Percentiles rank a stretch among this genome's conserved stretches.
These are phyloP conservation scores for Coregonus sp. DNA, from an alignment of 2,797 vertebrate species.

Conservation along the genomic window DNA sequence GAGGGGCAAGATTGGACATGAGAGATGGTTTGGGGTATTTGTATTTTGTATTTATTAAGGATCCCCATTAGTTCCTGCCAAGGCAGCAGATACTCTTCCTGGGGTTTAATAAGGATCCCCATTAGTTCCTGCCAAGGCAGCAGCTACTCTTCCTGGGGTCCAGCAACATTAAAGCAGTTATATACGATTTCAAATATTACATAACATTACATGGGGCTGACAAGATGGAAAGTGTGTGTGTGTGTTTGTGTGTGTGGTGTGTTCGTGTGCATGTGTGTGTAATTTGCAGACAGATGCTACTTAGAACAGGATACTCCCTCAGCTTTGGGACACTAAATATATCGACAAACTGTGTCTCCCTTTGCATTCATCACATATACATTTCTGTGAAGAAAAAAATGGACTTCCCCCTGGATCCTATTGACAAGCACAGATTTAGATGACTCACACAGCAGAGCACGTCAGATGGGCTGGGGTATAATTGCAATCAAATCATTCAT, in stretches of 20 bases:
- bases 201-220: neutral
- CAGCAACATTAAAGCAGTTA: no score
- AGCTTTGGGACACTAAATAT: conserved; percentile 25
- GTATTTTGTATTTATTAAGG: no score
- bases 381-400: neutral
- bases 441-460: neutral
- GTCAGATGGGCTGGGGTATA: neutral
- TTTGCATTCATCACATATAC: conserved; percentile 22
- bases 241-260: neutral
- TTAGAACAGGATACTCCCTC: conserved; percentile 29
- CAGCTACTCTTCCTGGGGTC: no score
- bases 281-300: conserved; percentile 29
- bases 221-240: neutral
- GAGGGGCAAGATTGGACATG: neutral
- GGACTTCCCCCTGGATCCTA: neutral
- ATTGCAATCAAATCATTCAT: conserved; percentile 12
- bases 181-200: no score
- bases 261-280: neutral
- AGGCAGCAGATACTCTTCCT: no score
- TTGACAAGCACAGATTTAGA: conserved; percentile 4
- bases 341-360: conserved; percentile 25
- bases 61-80: no score
- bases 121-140: no score
- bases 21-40: neutral
- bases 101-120: no score